phyloP scores from a whole-genome alignment of 2,113 vertebrate genomes.

The Nipponia nippon region DNA sequence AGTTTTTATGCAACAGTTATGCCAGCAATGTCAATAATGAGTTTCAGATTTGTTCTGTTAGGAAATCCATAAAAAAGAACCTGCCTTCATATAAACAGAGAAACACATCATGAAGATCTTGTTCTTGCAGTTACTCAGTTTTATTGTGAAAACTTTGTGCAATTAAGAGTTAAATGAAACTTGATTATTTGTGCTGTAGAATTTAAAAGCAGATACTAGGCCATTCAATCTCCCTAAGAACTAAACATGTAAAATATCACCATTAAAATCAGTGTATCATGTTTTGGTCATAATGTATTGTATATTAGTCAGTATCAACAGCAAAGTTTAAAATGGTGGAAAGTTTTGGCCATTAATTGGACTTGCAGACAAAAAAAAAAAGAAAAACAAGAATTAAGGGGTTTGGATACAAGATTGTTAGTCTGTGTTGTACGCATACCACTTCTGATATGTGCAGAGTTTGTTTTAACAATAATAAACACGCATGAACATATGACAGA shows the following conservation, averaged over 20 bases:
- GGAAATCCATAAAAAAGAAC: not conserved
- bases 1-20: not conserved
- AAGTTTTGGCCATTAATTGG: not conserved
- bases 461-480: not conserved
- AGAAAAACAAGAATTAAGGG: not conserved
- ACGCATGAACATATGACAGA: not conserved
- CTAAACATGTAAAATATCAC: not conserved
- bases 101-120: not conserved
- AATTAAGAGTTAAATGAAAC: not conserved
- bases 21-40: not conserved
- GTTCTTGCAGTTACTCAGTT: not conserved
- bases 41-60: not conserved
- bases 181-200: not conserved
- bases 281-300: not conserved
- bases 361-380: not conserved
- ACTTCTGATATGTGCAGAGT: not conserved
- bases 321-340: not conserved
- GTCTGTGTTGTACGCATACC: fast-evolving
- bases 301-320: not conserved
- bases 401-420: not conserved
- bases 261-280: not conserved
- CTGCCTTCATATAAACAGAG: not conserved
- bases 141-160: not conserved
- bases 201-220: not conserved
- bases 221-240: not conserved